Percentiles rank a stretch among this genome's conserved stretches.
phyloP scores from a whole-genome alignment of 1,140 invertebrate species.

The Coenobita brevimanus region DNA sequence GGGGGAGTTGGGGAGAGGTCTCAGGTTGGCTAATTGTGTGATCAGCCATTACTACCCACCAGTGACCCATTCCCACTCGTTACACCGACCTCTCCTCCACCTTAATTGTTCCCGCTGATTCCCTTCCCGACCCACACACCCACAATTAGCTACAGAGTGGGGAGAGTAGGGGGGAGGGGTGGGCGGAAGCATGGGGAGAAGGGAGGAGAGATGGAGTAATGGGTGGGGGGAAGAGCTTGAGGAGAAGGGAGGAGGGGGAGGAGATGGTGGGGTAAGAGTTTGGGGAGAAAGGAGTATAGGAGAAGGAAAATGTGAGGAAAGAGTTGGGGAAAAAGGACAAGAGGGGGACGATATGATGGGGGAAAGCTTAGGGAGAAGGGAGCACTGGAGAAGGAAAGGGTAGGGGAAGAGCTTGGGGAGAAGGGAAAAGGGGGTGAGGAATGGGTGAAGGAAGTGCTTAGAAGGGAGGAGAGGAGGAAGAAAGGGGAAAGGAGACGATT shows the following conservation, averaged over 20 bases:
- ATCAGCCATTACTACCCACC: constrained; percentile 41
- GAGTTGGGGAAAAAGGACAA: no score
- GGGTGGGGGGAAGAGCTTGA: no score
- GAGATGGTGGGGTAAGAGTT: neutral
- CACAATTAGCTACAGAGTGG: constrained; percentile 40
- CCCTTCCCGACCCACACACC: constrained; percentile 30
- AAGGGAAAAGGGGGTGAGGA: no score
- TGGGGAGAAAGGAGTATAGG: neutral
- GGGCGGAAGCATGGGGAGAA: neutral
- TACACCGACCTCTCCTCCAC: constrained; percentile 32
- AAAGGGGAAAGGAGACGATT: no score
- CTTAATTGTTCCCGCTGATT: constrained; percentile 54
- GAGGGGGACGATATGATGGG: no score
- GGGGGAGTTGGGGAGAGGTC: neutral
- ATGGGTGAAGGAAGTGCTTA: no score
- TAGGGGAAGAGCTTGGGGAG: no score
- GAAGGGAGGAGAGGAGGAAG: neutral
- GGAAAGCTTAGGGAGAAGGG: no score
- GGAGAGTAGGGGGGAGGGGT: neutral
- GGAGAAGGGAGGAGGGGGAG: neutral
- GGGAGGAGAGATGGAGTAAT: no score
- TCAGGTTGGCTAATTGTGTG: constrained; percentile 47
- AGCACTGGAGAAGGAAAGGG: no score
- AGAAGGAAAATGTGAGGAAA: no score
- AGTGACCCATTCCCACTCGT: constrained; percentile 27